These are phyloP conservation scores for Proteles cristata DNA, from an alignment of 2,113 vertebrate genomes.

Conservation along the genomic window DNA sequence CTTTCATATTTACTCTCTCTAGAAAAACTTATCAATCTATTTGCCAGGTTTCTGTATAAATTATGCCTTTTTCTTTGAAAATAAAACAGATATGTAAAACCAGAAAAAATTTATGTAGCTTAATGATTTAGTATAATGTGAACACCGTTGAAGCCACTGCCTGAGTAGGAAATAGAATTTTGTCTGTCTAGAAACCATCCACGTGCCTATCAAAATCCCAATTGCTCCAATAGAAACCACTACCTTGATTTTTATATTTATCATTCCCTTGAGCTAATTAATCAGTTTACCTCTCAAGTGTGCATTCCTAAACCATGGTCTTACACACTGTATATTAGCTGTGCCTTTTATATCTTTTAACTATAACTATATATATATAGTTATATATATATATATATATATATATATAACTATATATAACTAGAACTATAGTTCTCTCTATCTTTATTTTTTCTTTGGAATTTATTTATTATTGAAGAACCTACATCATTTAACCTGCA, in stretches of 20 bases:
- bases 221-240: background rate
- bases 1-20: background rate
- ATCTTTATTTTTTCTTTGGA: background rate
- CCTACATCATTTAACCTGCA: background rate
- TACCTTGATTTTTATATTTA: background rate
- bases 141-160: background rate
- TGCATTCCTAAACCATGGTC: background rate
- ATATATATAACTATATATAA: no score
- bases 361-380: no score
- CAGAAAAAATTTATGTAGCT: background rate
- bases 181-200: background rate
- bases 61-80: background rate
- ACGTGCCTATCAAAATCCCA: background rate
- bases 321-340: background rate
- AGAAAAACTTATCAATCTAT: background rate
- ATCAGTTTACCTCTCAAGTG: background rate
- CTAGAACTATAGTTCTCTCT: background rate
- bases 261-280: background rate
- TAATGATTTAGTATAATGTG: background rate
- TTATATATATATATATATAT: no score
- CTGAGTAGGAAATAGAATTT: constrained; percentile 15
- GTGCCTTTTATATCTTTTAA: background rate
- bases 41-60: background rate
- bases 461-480: constrained; percentile 10
- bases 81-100: background rate